These are phyloP conservation scores for Neomicropteryx cornuta DNA, from an alignment of 1,140 invertebrate genomes.

Conservation along the genomic window DNA sequence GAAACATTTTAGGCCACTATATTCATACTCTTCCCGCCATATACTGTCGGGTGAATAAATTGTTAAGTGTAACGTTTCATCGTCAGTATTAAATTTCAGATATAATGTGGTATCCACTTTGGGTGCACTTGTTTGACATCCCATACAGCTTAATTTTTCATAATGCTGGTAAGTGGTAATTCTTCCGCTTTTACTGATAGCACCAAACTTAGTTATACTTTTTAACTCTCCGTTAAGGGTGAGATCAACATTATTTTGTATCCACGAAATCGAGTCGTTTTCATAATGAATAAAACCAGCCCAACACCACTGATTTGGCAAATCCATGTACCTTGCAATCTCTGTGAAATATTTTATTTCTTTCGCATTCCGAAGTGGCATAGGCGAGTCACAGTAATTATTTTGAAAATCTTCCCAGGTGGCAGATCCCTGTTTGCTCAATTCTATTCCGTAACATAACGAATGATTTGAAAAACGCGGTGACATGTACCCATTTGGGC, in stretches of 20 bases:
- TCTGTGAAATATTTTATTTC: constrained; percentile 10
- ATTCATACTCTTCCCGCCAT: constrained; percentile 16
- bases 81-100: constrained; percentile 14
- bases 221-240: no score
- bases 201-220: no score
- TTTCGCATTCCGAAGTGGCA: constrained; percentile 7
- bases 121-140: constrained; percentile 6
- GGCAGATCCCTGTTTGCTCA: constrained; percentile 2
- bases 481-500: constrained; percentile 16
- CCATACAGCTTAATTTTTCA: constrained; percentile 10
- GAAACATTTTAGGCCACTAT: constrained; percentile 23
- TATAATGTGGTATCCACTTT: constrained; percentile 15
- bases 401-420: constrained; percentile 10
- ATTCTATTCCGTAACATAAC: constrained; percentile 11
- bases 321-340: constrained; percentile 3
- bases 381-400: constrained; percentile 7
- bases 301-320: constrained; percentile 11
- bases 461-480: constrained; percentile 14
- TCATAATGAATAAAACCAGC: constrained; percentile 4
- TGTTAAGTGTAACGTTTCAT: constrained; percentile 16
- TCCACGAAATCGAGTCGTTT: constrained; percentile 8
- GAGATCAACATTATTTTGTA: no score
- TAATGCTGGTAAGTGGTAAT: no score
- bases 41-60: constrained; percentile 21
- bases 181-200: no score